Base-by-base conservation (phyloP, 2,888 invertebrate species). In the Spicauda simplicius region DNA sequence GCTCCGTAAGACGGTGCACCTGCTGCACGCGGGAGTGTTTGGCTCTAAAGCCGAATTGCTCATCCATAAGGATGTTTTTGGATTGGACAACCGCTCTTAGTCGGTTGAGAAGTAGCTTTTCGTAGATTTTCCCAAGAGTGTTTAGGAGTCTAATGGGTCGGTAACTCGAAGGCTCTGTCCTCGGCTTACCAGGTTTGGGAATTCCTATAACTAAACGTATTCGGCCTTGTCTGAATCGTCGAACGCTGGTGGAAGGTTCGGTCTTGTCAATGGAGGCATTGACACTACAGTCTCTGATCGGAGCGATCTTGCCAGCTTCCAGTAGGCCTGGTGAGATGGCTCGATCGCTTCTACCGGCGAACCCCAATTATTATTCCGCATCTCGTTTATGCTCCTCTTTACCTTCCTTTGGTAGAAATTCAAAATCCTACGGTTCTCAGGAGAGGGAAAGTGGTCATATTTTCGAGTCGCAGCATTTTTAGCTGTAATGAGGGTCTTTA, bases 191-290 rank as follows among this genome's bases (percentile, higher is more conserved):
- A n/a, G n/a, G n/a, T n/a, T n/a, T n/a, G n/a, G n/a, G n/a, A n/a
- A n/a, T n/a, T n/a, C n/a, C n/a, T n/a, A n/a, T n/a, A n/a, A n/a
- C n/a, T 16, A n/a, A n/a, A n/a, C n/a, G n/a, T 52, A 53, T 37
- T 70, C 68, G 52, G 64, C 68, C 20, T 63, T 67, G 3, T 62
- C 67, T 1, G 7, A 5, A 2, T 57, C 56, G 6, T 57, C 56
- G 19, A 37, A 57, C 18, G 56, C 56, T 11, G 56, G 56, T 37
- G 56, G 5, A 41, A 0, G 12, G 37, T 57, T 41, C 16, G 37
- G 56, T 19, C 56, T 16, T 0, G 10, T 41, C 18, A 57, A 19
- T 6, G 56, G 56, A 10, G 37, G 37, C 56, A 57, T 57, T 18
- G 56, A 18, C 41, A 11, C 18, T 0, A 57, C 56, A 57, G 56